These are phyloP conservation scores for Semibalanus balanoides DNA, from an alignment of 1,140 invertebrate species.

Conservation along the genomic window DNA sequence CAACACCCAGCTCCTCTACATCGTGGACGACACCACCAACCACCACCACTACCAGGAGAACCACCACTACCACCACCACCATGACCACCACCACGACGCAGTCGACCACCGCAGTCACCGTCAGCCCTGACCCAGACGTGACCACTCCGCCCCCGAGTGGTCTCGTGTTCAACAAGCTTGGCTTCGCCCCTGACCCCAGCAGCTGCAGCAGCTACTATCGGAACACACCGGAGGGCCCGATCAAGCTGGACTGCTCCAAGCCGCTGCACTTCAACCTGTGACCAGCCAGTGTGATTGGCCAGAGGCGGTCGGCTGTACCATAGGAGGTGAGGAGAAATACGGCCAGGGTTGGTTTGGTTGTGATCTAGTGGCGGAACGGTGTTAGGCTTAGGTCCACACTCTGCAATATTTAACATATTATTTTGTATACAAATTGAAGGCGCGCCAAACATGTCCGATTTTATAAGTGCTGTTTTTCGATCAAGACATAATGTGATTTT, in stretches of 20 bases:
- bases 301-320: constrained; percentile 17
- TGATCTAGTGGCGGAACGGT: too few species aligned
- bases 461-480: too few species aligned
- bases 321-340: too few species aligned
- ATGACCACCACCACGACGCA: constrained; percentile 28
- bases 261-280: constrained; percentile 39
- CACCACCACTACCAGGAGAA: constrained; percentile 14
- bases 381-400: too few species aligned
- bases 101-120: constrained; percentile 17
- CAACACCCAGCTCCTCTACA: too few species aligned
- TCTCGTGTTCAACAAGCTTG: not conserved
- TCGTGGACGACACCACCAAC: constrained; percentile 8
- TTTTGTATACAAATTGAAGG: too few species aligned
- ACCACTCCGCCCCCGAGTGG: constrained; percentile 5
- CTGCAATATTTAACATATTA: too few species aligned
- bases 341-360: too few species aligned
- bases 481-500: too few species aligned
- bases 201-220: constrained; percentile 8
- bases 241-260: constrained; percentile 30
- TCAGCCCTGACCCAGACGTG: not conserved
- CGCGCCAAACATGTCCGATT: too few species aligned
- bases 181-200: constrained; percentile 4
- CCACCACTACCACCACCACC: constrained; percentile 12
- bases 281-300: constrained; percentile 31
- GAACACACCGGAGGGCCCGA: constrained; percentile 8